Conservation (phyloP, 2,888 invertebrate genomes). For the Clusia tigrina region DNA sequence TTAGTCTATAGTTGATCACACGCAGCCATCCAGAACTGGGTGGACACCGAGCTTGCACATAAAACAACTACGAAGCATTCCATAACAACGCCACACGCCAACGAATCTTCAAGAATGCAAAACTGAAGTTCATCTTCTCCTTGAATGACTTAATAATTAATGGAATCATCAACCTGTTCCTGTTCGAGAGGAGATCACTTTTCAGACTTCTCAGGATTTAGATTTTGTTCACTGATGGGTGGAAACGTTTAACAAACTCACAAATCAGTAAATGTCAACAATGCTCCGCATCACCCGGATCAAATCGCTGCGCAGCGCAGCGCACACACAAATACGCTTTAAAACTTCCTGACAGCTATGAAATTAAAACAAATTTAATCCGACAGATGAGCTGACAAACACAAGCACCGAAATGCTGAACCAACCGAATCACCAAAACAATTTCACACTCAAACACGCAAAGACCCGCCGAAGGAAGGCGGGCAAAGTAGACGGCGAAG, state of each 20-base stretch:
- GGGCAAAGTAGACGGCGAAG: not conserved
- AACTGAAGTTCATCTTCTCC: no score
- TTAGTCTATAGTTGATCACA: no score
- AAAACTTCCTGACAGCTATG: slow-evolving; percentile 26
- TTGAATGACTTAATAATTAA: no score
- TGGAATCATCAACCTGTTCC: no score
- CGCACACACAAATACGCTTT: slow-evolving; percentile 4
- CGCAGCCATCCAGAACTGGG: no score
- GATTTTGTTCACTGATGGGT: not conserved
- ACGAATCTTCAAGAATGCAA: no score
- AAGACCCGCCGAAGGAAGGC: not conserved
- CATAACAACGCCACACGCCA: no score
- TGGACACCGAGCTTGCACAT: no score
- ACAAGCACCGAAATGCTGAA: slow-evolving; percentile 1
- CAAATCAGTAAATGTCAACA: not conserved
- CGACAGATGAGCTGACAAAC: slow-evolving; percentile 20
- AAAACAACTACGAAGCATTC: no score
- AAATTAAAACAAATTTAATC: slow-evolving; percentile 31
- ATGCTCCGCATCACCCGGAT: not conserved
- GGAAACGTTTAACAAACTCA: not conserved
- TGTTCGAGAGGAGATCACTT: no score
- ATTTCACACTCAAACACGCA: slow-evolving; percentile 12
- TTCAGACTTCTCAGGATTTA: no score
- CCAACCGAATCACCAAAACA: not conserved
- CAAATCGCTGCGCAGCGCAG: no score